Conservation (phyloP, 2,113 vertebrate genomes). For the Helogale parvula region DNA sequence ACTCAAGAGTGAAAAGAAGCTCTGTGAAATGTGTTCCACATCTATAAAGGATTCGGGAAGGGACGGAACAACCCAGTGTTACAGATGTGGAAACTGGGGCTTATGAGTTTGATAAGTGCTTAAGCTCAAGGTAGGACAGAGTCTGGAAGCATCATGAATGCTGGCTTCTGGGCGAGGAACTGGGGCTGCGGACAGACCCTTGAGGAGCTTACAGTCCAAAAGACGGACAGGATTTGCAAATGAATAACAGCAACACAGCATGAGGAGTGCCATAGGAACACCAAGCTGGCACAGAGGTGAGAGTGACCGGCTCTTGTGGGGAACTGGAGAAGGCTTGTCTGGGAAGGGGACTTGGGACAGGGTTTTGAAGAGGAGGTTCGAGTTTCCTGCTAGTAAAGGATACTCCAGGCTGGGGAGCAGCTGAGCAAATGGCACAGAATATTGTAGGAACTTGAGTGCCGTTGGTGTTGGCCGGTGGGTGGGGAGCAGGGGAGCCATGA, state of each 20-base stretch:
- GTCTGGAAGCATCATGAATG: neutral
- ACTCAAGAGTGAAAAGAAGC: neutral
- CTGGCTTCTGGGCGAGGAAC: neutral
- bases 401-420: neutral
- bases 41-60: neutral
- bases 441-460: neutral
- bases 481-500: accelerated
- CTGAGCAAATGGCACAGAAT: too few relatives aligned
- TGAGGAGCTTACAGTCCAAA: neutral
- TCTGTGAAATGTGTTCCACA: accelerated
- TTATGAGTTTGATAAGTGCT: neutral
- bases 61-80: neutral
- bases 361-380: neutral
- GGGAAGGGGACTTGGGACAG: neutral
- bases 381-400: neutral
- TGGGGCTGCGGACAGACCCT: neutral
- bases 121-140: neutral
- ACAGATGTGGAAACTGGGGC: neutral
- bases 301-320: neutral
- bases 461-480: neutral
- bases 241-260: neutral
- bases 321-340: neutral
- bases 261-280: neutral
- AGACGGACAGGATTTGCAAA: neutral
- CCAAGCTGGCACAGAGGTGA: neutral